Conservation (phyloP, 2,888 invertebrate genomes). For the Capitulum mitella region DNA sequence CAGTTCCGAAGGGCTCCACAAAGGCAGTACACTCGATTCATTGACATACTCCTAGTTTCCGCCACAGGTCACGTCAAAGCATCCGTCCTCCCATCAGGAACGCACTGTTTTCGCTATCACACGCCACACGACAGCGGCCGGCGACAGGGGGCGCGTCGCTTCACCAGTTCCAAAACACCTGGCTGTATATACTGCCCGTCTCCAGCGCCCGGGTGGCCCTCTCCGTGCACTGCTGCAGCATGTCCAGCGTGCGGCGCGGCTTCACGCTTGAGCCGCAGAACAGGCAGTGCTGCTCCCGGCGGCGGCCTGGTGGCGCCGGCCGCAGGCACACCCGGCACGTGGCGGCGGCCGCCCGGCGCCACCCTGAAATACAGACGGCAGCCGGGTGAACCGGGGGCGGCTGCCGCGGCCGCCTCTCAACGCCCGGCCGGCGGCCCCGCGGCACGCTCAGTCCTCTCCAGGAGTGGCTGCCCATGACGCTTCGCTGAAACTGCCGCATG, state of each 20-base stretch:
- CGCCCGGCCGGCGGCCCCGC: no score
- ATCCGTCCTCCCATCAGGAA: no score
- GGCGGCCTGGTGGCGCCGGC: background rate
- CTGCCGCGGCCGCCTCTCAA: background rate
- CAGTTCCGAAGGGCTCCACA: no score
- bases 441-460: no score
- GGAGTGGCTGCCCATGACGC: no score
- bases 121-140: no score
- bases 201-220: background rate
- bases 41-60: no score
- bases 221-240: background rate
- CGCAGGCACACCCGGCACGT: background rate
- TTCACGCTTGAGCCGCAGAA: background rate
- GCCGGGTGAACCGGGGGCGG: background rate
- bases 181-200: background rate
- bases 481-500: no score
- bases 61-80: no score
- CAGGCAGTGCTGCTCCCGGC: no score
- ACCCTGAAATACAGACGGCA: background rate
- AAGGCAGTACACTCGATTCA: no score
- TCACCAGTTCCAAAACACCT: slow-evolving; percentile 16
- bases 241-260: slow-evolving; percentile 4
- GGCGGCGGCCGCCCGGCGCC: background rate
- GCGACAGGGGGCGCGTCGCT: background rate
- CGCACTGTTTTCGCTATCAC: no score